Base-by-base conservation (phyloP, 2,113 vertebrate genomes). In the Channa maculata region DNA sequence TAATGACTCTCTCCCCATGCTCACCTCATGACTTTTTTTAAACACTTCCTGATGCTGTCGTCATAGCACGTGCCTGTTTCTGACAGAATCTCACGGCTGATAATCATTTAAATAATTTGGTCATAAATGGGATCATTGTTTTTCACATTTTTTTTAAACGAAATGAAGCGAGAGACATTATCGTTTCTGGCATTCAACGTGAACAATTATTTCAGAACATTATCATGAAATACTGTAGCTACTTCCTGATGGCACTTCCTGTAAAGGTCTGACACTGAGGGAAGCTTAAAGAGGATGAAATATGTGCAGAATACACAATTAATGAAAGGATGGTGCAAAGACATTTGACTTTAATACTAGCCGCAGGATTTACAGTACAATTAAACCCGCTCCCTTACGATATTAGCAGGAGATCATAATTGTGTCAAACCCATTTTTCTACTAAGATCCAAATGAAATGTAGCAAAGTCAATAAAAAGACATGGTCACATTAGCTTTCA, bases 351-450 rank as follows among this genome's bases (percentile, higher is more conserved):
- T 41, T 36, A 8, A 50, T 24, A 43, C 33, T 44, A 48, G 52
- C 37, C 45, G 63, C 63, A 53, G 46, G 33, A 75, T 61, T 36
- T 36, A 41, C 4, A 41, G 6, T 5, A 3, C 14, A 54, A 72
- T 34, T 37, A 1, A 60, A 36, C 4, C n/a, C 34, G 5, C 14
- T 63, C 14, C 8, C 7, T 7, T 38, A 33, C 49, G 5, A 48
- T 52, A 33, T 38, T 39, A 53, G 34, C 43, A 39, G 34, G 5
- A 45, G 13, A 46, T 64, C 8, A 33, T 38, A 12, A 14, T 4
- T 10, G 13, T 53, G 53, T 9, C 6, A 61, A 8, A 61, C 33
- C 41, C 38, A 24, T 24, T 24, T 24, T 14, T 12, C 8, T 2
- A 15, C 7, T 3, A 33, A 52, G 8, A 34, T 11, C 14, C 14